Conservation (phyloP, 2,113 vertebrate genomes). For the Ondatra zibethicus region DNA sequence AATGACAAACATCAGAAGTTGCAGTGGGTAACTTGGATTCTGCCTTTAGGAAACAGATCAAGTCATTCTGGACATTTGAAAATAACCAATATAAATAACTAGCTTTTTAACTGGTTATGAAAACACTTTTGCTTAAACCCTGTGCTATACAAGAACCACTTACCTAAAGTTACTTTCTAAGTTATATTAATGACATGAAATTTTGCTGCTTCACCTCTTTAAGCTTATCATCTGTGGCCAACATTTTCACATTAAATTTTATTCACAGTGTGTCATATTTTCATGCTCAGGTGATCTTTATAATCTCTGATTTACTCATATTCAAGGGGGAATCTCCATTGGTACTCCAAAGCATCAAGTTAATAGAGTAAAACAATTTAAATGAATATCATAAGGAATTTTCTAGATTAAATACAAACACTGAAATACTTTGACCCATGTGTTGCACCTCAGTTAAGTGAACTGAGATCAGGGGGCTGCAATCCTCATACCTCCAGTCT, state of each 20-base stretch:
- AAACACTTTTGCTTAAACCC: neutral
- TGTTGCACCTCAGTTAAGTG: neutral
- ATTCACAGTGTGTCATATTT: neutral
- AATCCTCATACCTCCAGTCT: neutral
- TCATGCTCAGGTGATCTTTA: neutral
- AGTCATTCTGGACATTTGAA: neutral
- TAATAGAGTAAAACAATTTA: constrained; percentile 19
- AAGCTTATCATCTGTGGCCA: neutral
- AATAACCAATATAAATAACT: constrained; percentile 16
- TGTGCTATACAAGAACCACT: neutral
- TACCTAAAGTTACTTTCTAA: neutral
- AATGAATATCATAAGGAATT: neutral
- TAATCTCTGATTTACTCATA: neutral
- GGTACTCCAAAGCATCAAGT: neutral
- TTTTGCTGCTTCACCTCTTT: neutral
- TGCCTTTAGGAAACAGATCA: neutral
- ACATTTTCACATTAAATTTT: neutral
- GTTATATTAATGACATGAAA: neutral
- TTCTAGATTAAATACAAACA: neutral
- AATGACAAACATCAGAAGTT: neutral
- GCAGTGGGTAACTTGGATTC: no score
- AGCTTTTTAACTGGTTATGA: neutral
- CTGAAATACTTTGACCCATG: neutral
- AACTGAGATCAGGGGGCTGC: neutral
- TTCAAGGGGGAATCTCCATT: neutral